Percentiles rank a stretch among this genome's conserved stretches.
Evolutionary conservation across 2,888 invertebrate genomes (phyloP).

Genomic region (Pyrrhosoma nymphula): DNA sequence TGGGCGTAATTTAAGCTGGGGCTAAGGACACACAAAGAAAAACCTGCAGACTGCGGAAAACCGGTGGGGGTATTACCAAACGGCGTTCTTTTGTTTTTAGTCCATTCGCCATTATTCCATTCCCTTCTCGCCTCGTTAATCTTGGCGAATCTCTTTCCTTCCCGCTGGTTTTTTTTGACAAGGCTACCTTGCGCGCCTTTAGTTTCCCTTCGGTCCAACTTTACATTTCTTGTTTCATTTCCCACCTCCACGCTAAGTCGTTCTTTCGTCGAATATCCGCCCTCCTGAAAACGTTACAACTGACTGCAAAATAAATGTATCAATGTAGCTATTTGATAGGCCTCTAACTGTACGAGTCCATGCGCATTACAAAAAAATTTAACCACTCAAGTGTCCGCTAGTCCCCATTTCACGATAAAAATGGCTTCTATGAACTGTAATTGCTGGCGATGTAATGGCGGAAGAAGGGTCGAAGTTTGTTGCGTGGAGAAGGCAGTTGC

Average conservation of each 20-base stretch:
- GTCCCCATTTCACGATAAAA: background rate
- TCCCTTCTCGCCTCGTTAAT: background rate
- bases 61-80: background rate
- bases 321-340: background rate
- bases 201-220: background rate
- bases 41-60: background rate
- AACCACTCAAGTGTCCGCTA: background rate
- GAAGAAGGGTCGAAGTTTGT: background rate
- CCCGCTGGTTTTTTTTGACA: background rate
- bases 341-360: background rate
- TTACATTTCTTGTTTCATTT: background rate
- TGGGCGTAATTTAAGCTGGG: conserved; percentile 2
- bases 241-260: background rate
- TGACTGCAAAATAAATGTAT: background rate
- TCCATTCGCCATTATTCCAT: background rate
- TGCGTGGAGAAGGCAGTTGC: background rate
- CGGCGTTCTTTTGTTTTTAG: background rate
- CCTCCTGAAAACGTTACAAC: background rate
- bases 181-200: background rate
- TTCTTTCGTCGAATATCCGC: background rate
- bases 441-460: background rate
- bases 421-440: background rate
- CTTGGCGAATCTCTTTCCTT: background rate
- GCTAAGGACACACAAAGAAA: background rate
- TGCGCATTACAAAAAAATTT: background rate